Percentiles rank a stretch among this genome's conserved stretches.
phyloP scores from a whole-genome alignment of 2,113 vertebrate species.

The Mustela lutreola region DNA sequence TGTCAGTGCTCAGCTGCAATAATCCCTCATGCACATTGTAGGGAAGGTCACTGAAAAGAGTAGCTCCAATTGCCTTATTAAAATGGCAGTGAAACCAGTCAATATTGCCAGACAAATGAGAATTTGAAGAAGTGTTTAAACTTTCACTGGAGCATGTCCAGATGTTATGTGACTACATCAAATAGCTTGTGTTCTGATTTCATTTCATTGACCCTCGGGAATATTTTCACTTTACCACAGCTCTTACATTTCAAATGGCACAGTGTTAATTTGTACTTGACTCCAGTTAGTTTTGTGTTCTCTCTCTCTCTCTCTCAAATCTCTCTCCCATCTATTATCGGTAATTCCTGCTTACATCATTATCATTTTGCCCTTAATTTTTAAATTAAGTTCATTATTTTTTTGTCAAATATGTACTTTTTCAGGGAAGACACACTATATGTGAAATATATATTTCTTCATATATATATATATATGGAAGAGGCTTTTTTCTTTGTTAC shows the following conservation, averaged over 20 bases:
- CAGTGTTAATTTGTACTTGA: neutral
- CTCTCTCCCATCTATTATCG: neutral
- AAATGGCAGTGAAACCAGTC: constrained; percentile 71
- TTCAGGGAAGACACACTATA: neutral
- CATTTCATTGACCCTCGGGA: neutral
- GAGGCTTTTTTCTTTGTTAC: neutral
- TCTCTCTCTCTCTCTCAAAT: neutral
- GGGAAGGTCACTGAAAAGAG: constrained; percentile 61
- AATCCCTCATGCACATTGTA: neutral
- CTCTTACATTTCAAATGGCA: neutral
- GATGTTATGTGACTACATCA: neutral
- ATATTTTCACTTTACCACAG: constrained; percentile 24
- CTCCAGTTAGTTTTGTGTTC: neutral
- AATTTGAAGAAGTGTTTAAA: constrained; percentile 46
- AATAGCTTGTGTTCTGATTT: constrained; percentile 28
- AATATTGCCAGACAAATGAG: constrained; percentile 67
- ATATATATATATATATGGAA: neutral
- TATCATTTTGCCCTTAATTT: neutral
- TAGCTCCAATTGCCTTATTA: constrained; percentile 60
- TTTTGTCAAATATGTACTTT: neutral
- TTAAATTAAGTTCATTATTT: neutral
- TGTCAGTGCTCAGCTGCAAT: neutral
- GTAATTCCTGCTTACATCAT: neutral
- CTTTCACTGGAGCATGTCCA: constrained; percentile 49
- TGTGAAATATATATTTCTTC: neutral